Evolutionary conservation across 2,888 invertebrate species (phyloP), one percentile per base, ranked within the genome.

Genomic region (Pedicia rivosa): DNA sequence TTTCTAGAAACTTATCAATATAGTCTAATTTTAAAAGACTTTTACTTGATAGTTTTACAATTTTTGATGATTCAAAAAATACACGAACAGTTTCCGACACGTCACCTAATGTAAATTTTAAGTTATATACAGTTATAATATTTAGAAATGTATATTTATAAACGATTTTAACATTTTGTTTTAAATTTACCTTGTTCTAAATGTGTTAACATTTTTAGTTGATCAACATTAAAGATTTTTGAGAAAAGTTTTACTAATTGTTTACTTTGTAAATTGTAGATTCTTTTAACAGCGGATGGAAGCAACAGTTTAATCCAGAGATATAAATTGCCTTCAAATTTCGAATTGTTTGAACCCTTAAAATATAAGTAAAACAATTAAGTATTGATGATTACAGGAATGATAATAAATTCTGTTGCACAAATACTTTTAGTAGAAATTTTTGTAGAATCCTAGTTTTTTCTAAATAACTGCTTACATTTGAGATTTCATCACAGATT

Each of bases 181-280:
- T 25, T 3, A 1, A 10, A 32, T 36, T 32, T 36, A 56, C 60
- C 90, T 53, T 86, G 72, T 52, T 91, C 87, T 46, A 92, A 66
- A 60, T 90, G 76, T 45, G 78, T 74, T 7, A 84, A 59, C 88
- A 95, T 91, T 31, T 77, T 78, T 46, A 78, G 74, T 42, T 75
- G 76, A 56, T 78, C 74, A 1, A 68, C 68, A 3, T 65, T 60
- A 46, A 92, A 81, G 41, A 92, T 73, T 59, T 73, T 72, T 31
- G 87, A 78, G 55, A 90, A 92, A 30, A 91, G 59, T 60, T 94
- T 92, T 0, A 90, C 65, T 37, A 95, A 65, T 52, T 91, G 90
- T 56, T 90, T 91, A 53, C 81, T 88, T 64, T 90, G 87, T 34
- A 95, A 63, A 64, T 94, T 92, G 55, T 92, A 95, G 22, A 91